Conservation (phyloP, 1,140 invertebrate species). For the Pseudachorutes palmiensis region DNA sequence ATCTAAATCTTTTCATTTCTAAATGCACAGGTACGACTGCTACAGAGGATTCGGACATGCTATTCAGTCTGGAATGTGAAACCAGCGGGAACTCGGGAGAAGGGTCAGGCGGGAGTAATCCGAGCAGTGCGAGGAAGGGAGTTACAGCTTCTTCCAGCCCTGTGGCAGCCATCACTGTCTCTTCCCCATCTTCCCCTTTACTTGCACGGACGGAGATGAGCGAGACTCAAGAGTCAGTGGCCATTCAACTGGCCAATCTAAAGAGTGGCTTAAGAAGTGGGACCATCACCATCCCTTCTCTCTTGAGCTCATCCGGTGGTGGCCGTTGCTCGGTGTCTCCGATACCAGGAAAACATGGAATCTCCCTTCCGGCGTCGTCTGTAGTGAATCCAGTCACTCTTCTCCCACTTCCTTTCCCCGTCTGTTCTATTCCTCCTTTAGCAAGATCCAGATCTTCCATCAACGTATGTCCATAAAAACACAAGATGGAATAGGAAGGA, state of each 20-base stretch:
- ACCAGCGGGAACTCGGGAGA: too few species aligned
- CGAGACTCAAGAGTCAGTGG: too few species aligned
- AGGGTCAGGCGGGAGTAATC: background rate
- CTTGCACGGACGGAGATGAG: background rate
- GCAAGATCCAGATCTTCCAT: conserved; percentile 2
- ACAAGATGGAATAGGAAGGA: too few species aligned
- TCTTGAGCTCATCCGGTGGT: background rate
- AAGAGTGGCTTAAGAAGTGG: background rate
- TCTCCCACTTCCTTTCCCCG: background rate
- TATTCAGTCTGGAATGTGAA: conserved; percentile 47
- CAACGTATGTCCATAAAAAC: background rate
- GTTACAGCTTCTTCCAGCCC: background rate
- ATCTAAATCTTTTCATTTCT: too few species aligned
- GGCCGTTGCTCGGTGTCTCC: background rate
- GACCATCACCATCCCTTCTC: conserved; percentile 12
- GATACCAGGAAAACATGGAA: background rate
- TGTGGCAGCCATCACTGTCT: background rate
- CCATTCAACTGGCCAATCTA: too few species aligned
- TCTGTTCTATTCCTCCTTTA: conserved; percentile 5
- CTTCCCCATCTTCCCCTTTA: background rate
- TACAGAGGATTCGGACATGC: conserved; percentile 51
- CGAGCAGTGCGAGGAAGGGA: background rate
- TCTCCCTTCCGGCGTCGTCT: background rate
- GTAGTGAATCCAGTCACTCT: background rate
- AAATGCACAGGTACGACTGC: conserved; percentile 11